phyloP scores from a whole-genome alignment of 2,888 invertebrate species.

The Drosophila buzzatii region DNA sequence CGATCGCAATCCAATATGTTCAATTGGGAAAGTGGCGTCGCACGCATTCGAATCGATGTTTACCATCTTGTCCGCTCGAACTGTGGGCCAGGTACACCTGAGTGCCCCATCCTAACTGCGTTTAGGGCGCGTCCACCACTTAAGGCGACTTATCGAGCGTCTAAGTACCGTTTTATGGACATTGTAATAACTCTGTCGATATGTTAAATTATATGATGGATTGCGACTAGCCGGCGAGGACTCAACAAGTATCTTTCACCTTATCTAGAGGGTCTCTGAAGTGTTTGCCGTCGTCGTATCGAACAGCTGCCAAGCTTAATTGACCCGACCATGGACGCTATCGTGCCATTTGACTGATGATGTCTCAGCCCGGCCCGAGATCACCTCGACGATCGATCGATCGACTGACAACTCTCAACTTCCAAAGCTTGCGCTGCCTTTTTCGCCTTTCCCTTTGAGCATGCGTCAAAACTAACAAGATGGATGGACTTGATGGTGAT shows the following conservation, averaged over 20 bases:
- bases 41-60: conserved; percentile 55
- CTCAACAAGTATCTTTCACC: conserved; percentile 31
- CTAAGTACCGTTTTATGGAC: conserved; percentile 62
- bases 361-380: conserved; percentile 59
- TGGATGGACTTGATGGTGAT: conserved; percentile 56
- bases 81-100: background rate
- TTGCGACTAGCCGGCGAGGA: conserved; percentile 20
- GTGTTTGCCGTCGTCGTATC: conserved; percentile 52
- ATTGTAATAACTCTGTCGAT: conserved; percentile 69
- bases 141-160: conserved; percentile 18
- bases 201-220: conserved; percentile 68
- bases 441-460: conserved; percentile 40
- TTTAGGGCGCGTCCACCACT: background rate
- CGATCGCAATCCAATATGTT: conserved; percentile 28
- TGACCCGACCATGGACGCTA: conserved; percentile 63
- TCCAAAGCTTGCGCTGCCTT: conserved; percentile 42
- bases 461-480: conserved; percentile 72
- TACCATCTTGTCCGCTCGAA: conserved; percentile 57
- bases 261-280: conserved; percentile 30
- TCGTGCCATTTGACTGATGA: conserved; percentile 72
- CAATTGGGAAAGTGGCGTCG: conserved; percentile 53
- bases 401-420: conserved; percentile 14
- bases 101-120: background rate
- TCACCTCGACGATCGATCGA: conserved; percentile 39
- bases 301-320: conserved; percentile 66